Conservation (phyloP, 2,797 vertebrate species). For the Euthynnus affinis region DNA sequence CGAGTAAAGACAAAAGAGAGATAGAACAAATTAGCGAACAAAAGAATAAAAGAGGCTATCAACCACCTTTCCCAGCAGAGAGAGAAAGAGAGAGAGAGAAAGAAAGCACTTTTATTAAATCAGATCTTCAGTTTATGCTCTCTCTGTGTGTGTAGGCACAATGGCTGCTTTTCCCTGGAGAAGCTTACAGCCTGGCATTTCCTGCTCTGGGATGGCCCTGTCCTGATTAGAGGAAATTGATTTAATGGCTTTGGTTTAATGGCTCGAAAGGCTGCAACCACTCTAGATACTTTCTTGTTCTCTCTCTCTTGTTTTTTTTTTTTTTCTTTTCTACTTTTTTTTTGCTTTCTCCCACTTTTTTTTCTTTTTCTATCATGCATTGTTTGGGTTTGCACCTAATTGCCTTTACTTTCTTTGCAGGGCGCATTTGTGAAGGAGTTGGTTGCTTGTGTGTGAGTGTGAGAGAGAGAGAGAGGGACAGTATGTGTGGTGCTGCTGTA, state of each 20-base stretch:
- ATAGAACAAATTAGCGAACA: conserved; percentile 25
- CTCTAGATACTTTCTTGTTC: conserved; percentile 33
- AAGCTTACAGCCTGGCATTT: conserved; percentile 71
- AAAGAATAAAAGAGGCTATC: conserved; percentile 47
- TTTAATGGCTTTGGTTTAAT: conserved; percentile 80
- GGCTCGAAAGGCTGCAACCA: conserved; percentile 62
- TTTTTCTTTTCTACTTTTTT: background rate
- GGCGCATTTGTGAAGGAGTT: background rate
- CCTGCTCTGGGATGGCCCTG: conserved; percentile 75
- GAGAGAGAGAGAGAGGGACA: background rate
- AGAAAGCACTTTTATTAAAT: conserved; percentile 73
- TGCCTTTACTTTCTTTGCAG: conserved; percentile 13
- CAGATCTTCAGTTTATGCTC: conserved; percentile 73
- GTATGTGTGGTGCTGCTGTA: background rate
- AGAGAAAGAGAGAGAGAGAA: too few species aligned
- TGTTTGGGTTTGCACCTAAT: background rate
- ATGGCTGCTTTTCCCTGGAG: conserved; percentile 68
- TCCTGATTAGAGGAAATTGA: conserved; percentile 81
- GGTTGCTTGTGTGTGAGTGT: background rate
- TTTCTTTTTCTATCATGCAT: background rate
- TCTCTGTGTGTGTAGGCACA: conserved; percentile 65
- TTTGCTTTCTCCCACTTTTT: background rate
- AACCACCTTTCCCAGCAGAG: conserved; percentile 47
- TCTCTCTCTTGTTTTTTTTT: background rate
- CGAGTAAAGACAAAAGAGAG: background rate